phyloP scores from a whole-genome alignment of 2,797 vertebrate species.

The Channa striata region DNA sequence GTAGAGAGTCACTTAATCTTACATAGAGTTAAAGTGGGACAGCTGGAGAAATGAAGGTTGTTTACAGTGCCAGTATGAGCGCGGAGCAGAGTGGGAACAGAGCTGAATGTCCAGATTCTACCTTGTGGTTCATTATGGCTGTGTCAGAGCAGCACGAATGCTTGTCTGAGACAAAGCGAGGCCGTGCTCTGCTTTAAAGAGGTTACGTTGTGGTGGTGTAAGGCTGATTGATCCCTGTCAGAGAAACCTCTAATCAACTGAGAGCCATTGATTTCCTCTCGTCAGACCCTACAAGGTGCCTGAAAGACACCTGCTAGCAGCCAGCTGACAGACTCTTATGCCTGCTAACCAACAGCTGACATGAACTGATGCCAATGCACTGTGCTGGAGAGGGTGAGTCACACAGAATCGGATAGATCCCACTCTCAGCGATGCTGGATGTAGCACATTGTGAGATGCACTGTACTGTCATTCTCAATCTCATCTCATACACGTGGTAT shows the following conservation, averaged over 20 bases:
- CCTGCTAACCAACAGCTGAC: constrained; percentile 79
- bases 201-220: constrained; percentile 40
- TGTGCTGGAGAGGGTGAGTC: constrained; percentile 69
- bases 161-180: constrained; percentile 26
- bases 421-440: constrained; percentile 65
- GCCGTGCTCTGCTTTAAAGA: constrained; percentile 41
- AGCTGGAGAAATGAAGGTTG: constrained; percentile 51
- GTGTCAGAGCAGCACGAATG: constrained; percentile 46
- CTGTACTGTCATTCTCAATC: constrained; percentile 72
- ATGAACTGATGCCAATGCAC: constrained; percentile 74
- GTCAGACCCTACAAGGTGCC: constrained; percentile 67
- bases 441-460: constrained; percentile 68
- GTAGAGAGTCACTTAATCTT: constrained; percentile 41
- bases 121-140: constrained; percentile 39
- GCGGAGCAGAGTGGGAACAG: constrained; percentile 30
- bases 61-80: constrained; percentile 38
- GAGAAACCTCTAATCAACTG: constrained; percentile 71
- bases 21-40: constrained; percentile 44
- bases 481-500: constrained; percentile 68
- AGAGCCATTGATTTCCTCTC: constrained; percentile 77
- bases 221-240: constrained; percentile 71
- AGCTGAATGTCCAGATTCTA: constrained; percentile 32
- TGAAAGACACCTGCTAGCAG: constrained; percentile 77
- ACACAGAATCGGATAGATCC: constrained; percentile 70
- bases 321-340: constrained; percentile 80